A percentile compares a stretch with the other conserved stretches of the same genome.
These are phyloP conservation scores for Polypterus senegalus DNA, from an alignment of 2,113 vertebrate species.

Conservation along the genomic window DNA sequence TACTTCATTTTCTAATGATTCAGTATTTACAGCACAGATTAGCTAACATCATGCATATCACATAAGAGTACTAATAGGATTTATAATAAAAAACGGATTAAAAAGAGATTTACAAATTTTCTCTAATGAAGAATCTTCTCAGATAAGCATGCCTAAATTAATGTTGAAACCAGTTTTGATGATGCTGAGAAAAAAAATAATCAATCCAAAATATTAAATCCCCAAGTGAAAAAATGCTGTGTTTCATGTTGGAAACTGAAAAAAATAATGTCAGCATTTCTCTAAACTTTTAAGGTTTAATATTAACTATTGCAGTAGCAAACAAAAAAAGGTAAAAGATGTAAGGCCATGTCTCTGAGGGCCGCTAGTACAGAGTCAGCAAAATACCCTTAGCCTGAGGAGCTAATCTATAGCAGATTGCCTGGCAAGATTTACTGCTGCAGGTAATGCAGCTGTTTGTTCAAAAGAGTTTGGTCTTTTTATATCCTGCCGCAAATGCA, in stretches of 20 bases:
- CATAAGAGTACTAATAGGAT: no score
- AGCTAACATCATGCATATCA: no score
- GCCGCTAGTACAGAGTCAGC: slow-evolving; percentile 39
- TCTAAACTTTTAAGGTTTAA: slow-evolving; percentile 16
- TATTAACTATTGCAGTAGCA: slow-evolving; percentile 8
- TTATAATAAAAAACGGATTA: no score
- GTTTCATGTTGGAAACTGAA: slow-evolving; percentile 9
- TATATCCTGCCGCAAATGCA: slow-evolving; percentile 39
- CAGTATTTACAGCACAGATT: no score
- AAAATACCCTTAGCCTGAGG: slow-evolving; percentile 40
- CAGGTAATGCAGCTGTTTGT: slow-evolving; percentile 45
- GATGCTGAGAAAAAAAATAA: slow-evolving; percentile 43
- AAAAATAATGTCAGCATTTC: slow-evolving; percentile 16
- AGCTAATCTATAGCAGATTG: slow-evolving; percentile 43
- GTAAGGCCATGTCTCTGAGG: slow-evolving; percentile 37
- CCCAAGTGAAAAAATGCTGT: slow-evolving; percentile 25
- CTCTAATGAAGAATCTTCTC: no score
- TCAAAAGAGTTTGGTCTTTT: slow-evolving; percentile 50
- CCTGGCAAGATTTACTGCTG: slow-evolving; percentile 51
- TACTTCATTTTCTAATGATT: no score
- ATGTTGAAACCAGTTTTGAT: slow-evolving; percentile 31
- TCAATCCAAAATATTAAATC: slow-evolving; percentile 49
- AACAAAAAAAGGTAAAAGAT: slow-evolving; percentile 18
- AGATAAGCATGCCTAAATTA: no score
- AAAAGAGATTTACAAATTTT: no score